Evolutionary conservation across 2,888 invertebrate genomes (phyloP), one percentile per base, ranked within the genome.

Genomic region (Cantharis nigra): DNA sequence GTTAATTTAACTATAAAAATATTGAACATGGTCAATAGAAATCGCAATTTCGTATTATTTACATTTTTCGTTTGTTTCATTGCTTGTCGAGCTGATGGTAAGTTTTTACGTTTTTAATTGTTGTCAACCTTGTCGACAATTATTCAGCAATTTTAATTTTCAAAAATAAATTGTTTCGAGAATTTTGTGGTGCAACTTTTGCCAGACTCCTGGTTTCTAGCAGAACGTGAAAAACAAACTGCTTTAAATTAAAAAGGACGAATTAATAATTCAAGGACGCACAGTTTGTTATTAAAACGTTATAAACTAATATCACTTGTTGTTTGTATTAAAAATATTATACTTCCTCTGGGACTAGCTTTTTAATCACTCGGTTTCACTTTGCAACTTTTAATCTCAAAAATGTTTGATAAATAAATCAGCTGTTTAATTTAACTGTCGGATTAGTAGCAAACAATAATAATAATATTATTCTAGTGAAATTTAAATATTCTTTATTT

Each of bases 51-150:
- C 65, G 20, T 26, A 28, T 30, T 71, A 23, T 23, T 65, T 33
- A 63, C 23, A 20, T 71, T 75, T 75, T 49, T 75, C 18, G 30
- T 28, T 63, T 71, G 26, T 70, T 70, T 75, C 63, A 23, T 71
- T 69, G 18, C 49, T 18, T 71, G 71, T 62, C 65, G 69, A 63
- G 75, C 62, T 71, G 62, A 28, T 20, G 75, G 75, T 71, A 71
- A 67, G 75, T 72, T 63, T 75, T 64, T 70, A 49, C 63, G 23
- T 70, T 49, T 63, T 75, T 63, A 75, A 64, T 14, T 62, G 16
- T 14, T 62, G 16, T 18, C 63, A 71, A 65, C 71, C 75, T 75
- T 71, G 75, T 71, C 14, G n/a, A 18, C 13, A 63, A 74, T 74
- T 74, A 69, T n/a, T 62, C 69, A 69, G 74, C 74, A 69, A 69